Evolutionary conservation across 1,140 invertebrate genomes (phyloP), one percentile per base, ranked within the genome.

Genomic region (Psix sp.): DNA sequence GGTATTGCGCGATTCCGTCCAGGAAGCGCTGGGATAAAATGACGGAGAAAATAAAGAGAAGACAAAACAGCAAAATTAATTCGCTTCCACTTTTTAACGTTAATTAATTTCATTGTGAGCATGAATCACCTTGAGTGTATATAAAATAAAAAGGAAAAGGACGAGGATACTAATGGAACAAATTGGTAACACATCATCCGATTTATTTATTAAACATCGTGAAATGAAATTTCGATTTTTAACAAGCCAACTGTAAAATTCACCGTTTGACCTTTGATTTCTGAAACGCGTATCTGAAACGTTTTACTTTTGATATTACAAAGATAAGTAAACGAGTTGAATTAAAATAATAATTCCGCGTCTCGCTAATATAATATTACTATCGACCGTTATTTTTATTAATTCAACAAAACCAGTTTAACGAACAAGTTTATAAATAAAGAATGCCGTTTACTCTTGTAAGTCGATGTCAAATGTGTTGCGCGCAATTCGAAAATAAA

Each of bases 371-470:
- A 59, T 45, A 59, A 67, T 59, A 59, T 57, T 49, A 45, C 42
- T 33, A 40, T 36, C 43, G 24, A 57, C 35, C 26, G 36, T 40
- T 33, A 59, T 59, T 51, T 59, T 57, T 67, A 51, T 13, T 51
- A 57, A 51, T 13, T 42, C 52, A 59, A 59, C 38, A 42, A 59
- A 67, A 67, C 63, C 63, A 67, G 63, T 67, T 57, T 67, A 59
- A 31, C 52, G 52, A 67, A 67, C 52, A 59, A 57, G 63, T 67
- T 67, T 59, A 52, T 54, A 59, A 67, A 59, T 31, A 24, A 33
- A 59, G 63, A 59, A 67, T 67, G 52, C 45, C 42, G 40, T 54
- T 56, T 51, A 56, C 42, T 48, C 33, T 21, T 39, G 42, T 45
- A 51, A 31, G 13, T 48, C 35, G 51, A 67, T 49, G 51, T 57